Conservation (phyloP, 2,888 invertebrate genomes). For the Chrysotoxum bicinctum region DNA sequence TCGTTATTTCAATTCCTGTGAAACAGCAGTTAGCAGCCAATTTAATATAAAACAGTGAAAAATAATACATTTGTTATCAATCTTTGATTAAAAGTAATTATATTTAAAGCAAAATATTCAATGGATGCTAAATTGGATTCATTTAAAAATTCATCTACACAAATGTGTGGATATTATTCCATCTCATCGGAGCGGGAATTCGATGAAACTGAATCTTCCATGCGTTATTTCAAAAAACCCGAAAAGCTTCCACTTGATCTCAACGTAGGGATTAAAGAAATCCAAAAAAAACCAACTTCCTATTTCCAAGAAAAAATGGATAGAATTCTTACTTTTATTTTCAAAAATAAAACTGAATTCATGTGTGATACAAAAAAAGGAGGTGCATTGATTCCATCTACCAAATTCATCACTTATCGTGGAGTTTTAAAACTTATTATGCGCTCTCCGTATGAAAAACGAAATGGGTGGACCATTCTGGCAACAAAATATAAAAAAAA, state of each 20-base stretch:
- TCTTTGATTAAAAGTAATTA: too few species aligned
- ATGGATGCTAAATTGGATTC: conserved; percentile 1
- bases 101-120: too few species aligned
- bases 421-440: conserved; percentile 86
- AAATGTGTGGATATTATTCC: conserved; percentile 43
- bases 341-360: conserved; percentile 46
- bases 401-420: conserved; percentile 79
- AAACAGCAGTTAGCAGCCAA: too few species aligned
- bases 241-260: conserved; percentile 53
- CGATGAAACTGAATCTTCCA: conserved; percentile 4
- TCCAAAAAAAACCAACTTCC: conserved; percentile 65
- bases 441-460: conserved; percentile 86
- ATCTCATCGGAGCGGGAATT: conserved; percentile 6
- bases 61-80: too few species aligned
- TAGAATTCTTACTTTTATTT: conserved; percentile 65
- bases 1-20: too few species aligned
- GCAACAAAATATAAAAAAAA: conserved; percentile 85
- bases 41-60: too few species aligned
- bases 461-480: conserved; percentile 87
- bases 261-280: conserved; percentile 68
- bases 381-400: conserved; percentile 1
- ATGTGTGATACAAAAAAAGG: background rate
- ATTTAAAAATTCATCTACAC: background rate
- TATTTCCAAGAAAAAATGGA: conserved; percentile 62
- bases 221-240: conserved; percentile 40